Evolutionary conservation across 1,140 invertebrate species (phyloP).

Genomic region (Gonioctena quinquepunctata): DNA sequence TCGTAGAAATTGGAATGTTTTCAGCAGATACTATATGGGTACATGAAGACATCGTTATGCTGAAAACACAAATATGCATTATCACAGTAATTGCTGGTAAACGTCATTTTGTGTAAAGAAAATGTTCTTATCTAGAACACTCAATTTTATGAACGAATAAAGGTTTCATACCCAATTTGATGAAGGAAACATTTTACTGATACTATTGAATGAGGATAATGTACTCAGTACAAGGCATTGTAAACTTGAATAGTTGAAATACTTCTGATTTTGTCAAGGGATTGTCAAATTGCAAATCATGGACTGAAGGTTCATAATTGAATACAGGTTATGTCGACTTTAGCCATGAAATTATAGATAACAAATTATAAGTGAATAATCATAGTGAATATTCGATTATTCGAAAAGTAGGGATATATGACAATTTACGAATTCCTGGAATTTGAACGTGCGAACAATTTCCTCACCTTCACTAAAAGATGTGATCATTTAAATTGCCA

Average conservation of each 20-base stretch:
- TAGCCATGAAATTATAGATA: not conserved
- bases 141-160: not conserved
- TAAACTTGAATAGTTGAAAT: not conserved
- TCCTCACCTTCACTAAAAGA: not conserved
- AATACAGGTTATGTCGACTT: not conserved
- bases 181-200: not conserved
- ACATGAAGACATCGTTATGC: slow-evolving; percentile 28
- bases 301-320: too few relatives aligned
- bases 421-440: not conserved
- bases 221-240: not conserved
- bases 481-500: too few relatives aligned
- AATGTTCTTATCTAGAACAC: too few relatives aligned
- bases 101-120: not conserved
- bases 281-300: not conserved
- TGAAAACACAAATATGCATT: not conserved
- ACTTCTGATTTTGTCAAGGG: not conserved
- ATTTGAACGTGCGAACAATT: not conserved
- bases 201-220: not conserved
- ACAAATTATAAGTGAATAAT: not conserved
- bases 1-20: slow-evolving; percentile 41
- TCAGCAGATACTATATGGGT: slow-evolving; percentile 30
- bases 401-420: not conserved
- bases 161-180: not conserved
- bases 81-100: not conserved
- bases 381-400: not conserved